These are phyloP conservation scores for Thaumatotibia leucotreta DNA, from an alignment of 1,140 invertebrate species.

Conservation along the genomic window DNA sequence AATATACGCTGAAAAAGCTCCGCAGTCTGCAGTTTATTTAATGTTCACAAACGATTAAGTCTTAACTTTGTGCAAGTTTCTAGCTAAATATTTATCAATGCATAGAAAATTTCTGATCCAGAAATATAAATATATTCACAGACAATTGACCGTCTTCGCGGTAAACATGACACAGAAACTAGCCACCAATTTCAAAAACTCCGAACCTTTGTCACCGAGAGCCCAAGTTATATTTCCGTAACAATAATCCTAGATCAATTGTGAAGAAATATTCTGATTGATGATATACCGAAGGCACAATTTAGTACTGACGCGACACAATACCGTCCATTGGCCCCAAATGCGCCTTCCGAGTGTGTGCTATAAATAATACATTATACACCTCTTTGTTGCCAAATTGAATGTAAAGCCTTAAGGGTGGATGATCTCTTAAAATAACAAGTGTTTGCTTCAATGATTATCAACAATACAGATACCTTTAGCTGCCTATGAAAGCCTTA, in stretches of 20 bases:
- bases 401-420: constrained; percentile 67
- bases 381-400: constrained; percentile 58
- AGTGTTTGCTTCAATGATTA: constrained; percentile 76
- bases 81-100: no score
- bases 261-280: constrained; percentile 57
- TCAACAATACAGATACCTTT: constrained; percentile 71
- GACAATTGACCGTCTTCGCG: not conserved
- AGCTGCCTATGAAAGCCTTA: constrained; percentile 69
- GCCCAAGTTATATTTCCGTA: constrained; percentile 16
- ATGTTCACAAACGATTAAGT: no score
- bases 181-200: constrained; percentile 6
- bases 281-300: constrained; percentile 43
- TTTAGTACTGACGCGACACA: constrained; percentile 37
- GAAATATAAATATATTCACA: not conserved
- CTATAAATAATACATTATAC: constrained; percentile 76
- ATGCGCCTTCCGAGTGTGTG: constrained; percentile 68
- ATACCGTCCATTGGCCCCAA: constrained; percentile 45
- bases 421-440: constrained; percentile 77
- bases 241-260: constrained; percentile 44
- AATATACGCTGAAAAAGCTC: not conserved
- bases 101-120: not conserved
- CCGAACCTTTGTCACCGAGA: constrained; percentile 6
- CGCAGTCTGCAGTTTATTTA: no score
- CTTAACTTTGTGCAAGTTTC: no score
- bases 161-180: constrained; percentile 1